Percentiles rank a stretch among this genome's conserved stretches.
Conservation (phyloP, 2,113 vertebrate genomes). For the Mixornis gularis region DNA sequence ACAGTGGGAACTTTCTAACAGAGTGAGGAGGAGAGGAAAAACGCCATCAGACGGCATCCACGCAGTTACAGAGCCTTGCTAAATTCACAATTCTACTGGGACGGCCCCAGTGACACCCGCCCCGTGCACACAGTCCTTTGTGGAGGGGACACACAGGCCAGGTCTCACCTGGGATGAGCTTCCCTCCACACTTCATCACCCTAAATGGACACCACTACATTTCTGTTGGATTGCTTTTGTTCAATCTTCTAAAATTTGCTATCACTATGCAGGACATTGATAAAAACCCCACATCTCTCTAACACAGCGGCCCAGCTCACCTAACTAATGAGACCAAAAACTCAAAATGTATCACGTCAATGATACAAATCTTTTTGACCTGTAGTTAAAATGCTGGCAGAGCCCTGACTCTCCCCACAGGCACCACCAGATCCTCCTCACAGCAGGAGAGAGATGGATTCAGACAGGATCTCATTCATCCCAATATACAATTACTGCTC, state of each 20-base stretch:
- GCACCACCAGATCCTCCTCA: not conserved
- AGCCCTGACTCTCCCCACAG: not conserved
- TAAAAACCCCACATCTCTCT: not conserved
- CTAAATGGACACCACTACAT: accelerated
- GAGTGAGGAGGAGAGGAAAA: accelerated
- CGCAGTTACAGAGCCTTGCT: accelerated
- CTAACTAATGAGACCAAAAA: accelerated
- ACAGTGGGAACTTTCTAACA: not conserved
- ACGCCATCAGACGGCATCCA: accelerated
- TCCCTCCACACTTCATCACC: not conserved
- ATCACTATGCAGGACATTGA: accelerated
- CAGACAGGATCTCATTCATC: not conserved
- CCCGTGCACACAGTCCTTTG: accelerated
- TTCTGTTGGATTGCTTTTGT: not conserved
- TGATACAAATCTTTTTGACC: not conserved
- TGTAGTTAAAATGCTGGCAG: not conserved
- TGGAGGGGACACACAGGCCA: not conserved
- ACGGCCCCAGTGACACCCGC: not conserved
- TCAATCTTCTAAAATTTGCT: not conserved
- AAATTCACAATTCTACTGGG: accelerated
- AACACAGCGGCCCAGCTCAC: not conserved
- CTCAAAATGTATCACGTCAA: accelerated
- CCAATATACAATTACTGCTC: not conserved
- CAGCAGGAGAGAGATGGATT: not conserved
- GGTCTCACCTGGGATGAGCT: accelerated